Base-by-base conservation (phyloP, 2,888 invertebrate species). In the Notodonta ziczac region DNA sequence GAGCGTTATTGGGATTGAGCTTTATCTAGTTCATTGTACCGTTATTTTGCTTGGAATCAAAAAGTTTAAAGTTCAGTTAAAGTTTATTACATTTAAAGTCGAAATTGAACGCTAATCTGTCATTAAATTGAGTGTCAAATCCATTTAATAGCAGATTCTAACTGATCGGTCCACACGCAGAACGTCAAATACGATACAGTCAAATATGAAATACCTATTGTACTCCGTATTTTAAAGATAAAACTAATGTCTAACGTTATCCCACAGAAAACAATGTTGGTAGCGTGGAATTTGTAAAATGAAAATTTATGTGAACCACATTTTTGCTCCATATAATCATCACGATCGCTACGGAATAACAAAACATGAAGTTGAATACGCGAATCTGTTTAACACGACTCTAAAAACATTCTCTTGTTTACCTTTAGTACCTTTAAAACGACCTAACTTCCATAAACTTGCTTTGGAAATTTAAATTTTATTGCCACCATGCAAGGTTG, bases 331-430 rank as follows among this genome's bases (percentile, higher is more conserved):
- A 35, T 14, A 54, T 62, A 65, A 67, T 42, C 55, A 54, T 63
- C 67, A 70, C 62, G 65, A 73, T 71, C 66, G 65, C 63, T 52
- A 57, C 56, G 59, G 58, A 62, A 61, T 65, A 54, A 54, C 54
- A 54, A 54, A 65, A 69, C 59, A 63, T 46, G 14, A 48, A 69
- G 57, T 63, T 65, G 62, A 73, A 71, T 69, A 62, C 69, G 71
- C 65, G 69, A 72, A 73, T 69, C 59, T 69, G 54, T 66, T 65
- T 69, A 63, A 62, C 74, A 74, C 65, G 57, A 57, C 61, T 62
- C 63, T 66, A 72, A 73, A 73, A 73, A 72, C 72, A 60, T 69
- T 71, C 61, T 60, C 54, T n/a, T 63, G 35, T 74, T 71, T 59
- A 66, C 52, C 48, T 57, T 53, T 54, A 10, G 56, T 60, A 32